phyloP scores from a whole-genome alignment of 2,797 vertebrate species.

The Crenichthys baileyi region DNA sequence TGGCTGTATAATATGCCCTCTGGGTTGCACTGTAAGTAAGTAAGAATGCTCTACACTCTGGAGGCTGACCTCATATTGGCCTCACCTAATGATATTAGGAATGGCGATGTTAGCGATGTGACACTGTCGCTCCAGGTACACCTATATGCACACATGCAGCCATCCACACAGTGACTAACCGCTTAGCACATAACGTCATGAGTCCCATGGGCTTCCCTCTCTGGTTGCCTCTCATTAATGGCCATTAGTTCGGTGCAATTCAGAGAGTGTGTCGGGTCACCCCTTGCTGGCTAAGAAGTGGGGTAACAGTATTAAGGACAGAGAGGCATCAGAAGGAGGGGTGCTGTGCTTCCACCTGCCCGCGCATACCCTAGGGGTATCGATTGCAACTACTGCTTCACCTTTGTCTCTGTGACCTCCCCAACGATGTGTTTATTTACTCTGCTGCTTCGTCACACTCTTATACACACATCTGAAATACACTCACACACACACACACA shows the following conservation, averaged over 20 bases:
- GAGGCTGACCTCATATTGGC: slow-evolving; percentile 80
- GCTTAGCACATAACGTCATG: slow-evolving; percentile 63
- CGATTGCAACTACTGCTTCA: slow-evolving; percentile 91
- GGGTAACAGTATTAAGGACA: slow-evolving; percentile 70
- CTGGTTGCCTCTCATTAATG: slow-evolving; percentile 90
- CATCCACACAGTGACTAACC: slow-evolving; percentile 27
- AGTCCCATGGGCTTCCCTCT: slow-evolving; percentile 78
- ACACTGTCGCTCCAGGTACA: slow-evolving; percentile 83
- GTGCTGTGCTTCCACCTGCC: slow-evolving; percentile 65
- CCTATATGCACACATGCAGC: slow-evolving; percentile 49
- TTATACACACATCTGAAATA: slow-evolving; percentile 42
- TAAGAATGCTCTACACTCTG: slow-evolving; percentile 79
- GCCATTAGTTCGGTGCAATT: slow-evolving; percentile 87
- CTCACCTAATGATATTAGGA: slow-evolving; percentile 91
- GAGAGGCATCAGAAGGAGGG: slow-evolving; percentile 42
- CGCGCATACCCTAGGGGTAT: slow-evolving; percentile 71
- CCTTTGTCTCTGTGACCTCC: slow-evolving; percentile 97
- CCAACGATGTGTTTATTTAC: slow-evolving; percentile 83
- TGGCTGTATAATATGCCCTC: slow-evolving; percentile 38
- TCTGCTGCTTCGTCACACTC: slow-evolving; percentile 34
- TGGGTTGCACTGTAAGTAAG: slow-evolving; percentile 51
- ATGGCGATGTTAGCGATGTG: slow-evolving; percentile 79
- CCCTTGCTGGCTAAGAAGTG: slow-evolving; percentile 73
- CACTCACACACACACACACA: slow-evolving; percentile 18
- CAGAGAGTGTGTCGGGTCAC: slow-evolving; percentile 65